phyloP scores from a whole-genome alignment of 2,113 vertebrate genomes.

The Propithecus coquereli region DNA sequence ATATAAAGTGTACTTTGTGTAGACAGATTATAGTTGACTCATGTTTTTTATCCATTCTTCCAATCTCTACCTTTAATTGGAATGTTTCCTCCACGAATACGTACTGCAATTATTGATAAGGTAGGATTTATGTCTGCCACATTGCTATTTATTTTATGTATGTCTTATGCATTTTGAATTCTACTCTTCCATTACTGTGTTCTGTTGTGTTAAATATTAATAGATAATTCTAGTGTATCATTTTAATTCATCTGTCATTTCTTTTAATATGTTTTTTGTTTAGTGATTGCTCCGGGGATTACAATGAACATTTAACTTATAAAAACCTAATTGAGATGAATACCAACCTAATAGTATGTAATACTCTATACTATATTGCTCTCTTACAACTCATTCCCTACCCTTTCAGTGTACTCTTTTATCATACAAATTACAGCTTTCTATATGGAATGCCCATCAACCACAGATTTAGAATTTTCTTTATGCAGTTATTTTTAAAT shows the following conservation, averaged over 20 bases:
- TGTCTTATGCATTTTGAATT: neutral
- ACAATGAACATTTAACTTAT: neutral
- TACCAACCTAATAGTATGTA: neutral
- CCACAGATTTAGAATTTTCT: neutral
- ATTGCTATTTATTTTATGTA: neutral
- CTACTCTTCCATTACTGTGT: neutral
- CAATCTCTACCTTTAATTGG: neutral
- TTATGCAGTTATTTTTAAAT: neutral
- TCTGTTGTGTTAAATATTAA: neutral
- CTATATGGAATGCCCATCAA: neutral
- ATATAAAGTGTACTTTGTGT: neutral
- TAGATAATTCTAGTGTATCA: neutral
- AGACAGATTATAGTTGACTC: neutral
- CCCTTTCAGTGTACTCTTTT: neutral
- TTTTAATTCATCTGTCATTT: neutral
- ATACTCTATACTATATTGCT: neutral
- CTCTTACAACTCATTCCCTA: neutral
- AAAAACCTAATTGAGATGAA: neutral
- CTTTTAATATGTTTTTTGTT: neutral
- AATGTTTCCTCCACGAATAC: neutral
- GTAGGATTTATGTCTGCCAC: neutral
- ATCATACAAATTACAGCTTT: neutral
- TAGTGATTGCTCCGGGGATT: neutral
- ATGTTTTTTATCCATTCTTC: neutral
- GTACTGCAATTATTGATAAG: neutral